Evolutionary conservation across 2,113 vertebrate genomes (phyloP).

Genomic region (Pica pica): DNA sequence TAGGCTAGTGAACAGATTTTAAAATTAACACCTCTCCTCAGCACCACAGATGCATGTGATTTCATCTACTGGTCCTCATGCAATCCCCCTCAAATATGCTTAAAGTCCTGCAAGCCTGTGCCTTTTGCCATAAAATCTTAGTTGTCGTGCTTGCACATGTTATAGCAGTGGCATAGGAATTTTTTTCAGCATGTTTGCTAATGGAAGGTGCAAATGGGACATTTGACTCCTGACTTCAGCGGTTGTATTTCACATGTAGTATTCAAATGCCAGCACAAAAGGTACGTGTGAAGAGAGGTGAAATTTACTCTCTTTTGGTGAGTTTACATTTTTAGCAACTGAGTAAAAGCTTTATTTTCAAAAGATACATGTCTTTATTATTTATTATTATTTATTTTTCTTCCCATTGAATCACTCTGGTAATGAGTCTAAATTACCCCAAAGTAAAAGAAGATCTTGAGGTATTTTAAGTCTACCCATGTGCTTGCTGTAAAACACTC

Average conservation of each 20-base stretch:
- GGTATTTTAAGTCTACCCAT: not conserved
- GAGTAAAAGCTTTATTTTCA: not conserved
- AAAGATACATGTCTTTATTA: not conserved
- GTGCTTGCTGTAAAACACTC: not conserved
- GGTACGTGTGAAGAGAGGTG: not conserved
- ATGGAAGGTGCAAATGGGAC: not conserved
- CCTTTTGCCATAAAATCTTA: not conserved
- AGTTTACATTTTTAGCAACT: not conserved
- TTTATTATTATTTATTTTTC: not conserved
- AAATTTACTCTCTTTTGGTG: not conserved
- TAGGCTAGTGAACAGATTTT: slow-evolving; percentile 17
- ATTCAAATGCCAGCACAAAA: not conserved
- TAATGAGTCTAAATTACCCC: not conserved
- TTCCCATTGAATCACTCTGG: not conserved
- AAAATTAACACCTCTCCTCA: slow-evolving; percentile 35
- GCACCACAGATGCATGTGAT: not conserved
- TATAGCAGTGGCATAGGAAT: not conserved
- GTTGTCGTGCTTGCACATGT: not conserved
- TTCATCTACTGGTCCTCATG: not conserved
- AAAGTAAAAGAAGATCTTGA: not conserved
- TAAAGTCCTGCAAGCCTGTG: not conserved
- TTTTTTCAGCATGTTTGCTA: not conserved
- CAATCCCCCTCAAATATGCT: not conserved
- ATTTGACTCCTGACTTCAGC: not conserved
- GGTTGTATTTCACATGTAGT: not conserved